phyloP scores from a whole-genome alignment of 2,888 invertebrate genomes.

The Epistrophella euchroma region DNA sequence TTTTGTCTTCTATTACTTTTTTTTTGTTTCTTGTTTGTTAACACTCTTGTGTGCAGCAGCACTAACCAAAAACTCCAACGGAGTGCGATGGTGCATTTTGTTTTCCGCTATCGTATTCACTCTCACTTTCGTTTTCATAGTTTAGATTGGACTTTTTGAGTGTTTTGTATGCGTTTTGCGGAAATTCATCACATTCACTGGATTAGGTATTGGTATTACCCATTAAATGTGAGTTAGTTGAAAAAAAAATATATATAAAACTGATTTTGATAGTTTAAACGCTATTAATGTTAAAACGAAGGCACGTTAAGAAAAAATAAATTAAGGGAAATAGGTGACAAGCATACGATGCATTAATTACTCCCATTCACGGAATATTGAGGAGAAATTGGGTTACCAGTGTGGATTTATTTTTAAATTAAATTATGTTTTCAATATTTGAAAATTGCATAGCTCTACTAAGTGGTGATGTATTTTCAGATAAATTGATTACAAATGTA shows the following conservation, averaged over 20 bases:
- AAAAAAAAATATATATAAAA: constrained; percentile 36
- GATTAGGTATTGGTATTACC: constrained; percentile 53
- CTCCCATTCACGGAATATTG: constrained; percentile 42
- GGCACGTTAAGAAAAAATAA: constrained; percentile 33
- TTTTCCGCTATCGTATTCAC: constrained; percentile 84
- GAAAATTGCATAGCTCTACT: no score
- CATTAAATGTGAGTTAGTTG: constrained; percentile 53
- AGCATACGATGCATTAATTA: constrained; percentile 52
- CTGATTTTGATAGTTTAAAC: constrained; percentile 30
- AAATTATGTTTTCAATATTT: background rate
- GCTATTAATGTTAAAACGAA: constrained; percentile 6
- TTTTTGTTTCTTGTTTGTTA: constrained; percentile 14
- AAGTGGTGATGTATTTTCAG: no score
- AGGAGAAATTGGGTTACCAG: constrained; percentile 37
- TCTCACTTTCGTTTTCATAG: constrained; percentile 82
- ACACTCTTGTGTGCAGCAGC: constrained; percentile 50
- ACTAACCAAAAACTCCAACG: background rate
- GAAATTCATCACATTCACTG: constrained; percentile 65
- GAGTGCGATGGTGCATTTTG: constrained; percentile 67
- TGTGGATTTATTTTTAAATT: background rate
- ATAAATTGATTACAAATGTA: no score
- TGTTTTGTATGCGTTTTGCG: constrained; percentile 58
- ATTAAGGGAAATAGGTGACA: constrained; percentile 72
- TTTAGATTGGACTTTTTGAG: background rate
- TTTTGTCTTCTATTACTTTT: constrained; percentile 37